Base-by-base conservation (phyloP, 2,113 vertebrate species). In the Corydoras sp. region DNA sequence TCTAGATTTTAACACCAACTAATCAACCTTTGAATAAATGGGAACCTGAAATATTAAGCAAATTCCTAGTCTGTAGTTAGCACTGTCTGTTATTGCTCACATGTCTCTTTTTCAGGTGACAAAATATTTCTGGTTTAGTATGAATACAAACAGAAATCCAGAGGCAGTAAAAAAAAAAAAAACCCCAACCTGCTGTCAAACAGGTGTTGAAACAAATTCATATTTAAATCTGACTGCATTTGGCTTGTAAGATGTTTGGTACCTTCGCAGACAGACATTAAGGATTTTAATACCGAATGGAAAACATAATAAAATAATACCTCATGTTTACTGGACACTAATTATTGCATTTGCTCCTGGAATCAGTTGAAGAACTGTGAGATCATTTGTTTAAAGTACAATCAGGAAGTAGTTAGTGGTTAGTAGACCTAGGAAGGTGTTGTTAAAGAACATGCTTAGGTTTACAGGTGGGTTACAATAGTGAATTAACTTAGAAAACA, bases 371-470 rank as follows among this genome's bases (percentile, higher is more conserved):
- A 14, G 32, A 56, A 30, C 50, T 62, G 66, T 76, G 65, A 77
- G 65, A 15, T 82, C 71, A 77, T 77, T 73, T 66, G 14, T 43
- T 63, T 48, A 56, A 18, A 32, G 59, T 32, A 24, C 48, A 56
- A 71, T 60, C 51, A 70, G 74, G 76, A 82, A 76, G 65, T 50
- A 48, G 51, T 76, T 76, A 55, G 73, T 18, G 49, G 53, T 71
- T 13, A 43, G 12, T 32, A 53, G 9, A 15, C 55, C 50, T 69
- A 53, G 13, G 29, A 70, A 35, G 10, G 11, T 32, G 35, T 68
- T 61, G 62, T 55, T 63, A 24, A 11, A 49, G 55, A 12, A 51
- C 4, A 65, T 31, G 30, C 53, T 10, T 15, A 29, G 13, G 13
- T 54, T 68, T 51, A 68, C 68, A 75, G 64, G 60, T 32, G 67